These are phyloP conservation scores for Neelides sp. DNA, from an alignment of 1,140 invertebrate species.

Conservation along the genomic window DNA sequence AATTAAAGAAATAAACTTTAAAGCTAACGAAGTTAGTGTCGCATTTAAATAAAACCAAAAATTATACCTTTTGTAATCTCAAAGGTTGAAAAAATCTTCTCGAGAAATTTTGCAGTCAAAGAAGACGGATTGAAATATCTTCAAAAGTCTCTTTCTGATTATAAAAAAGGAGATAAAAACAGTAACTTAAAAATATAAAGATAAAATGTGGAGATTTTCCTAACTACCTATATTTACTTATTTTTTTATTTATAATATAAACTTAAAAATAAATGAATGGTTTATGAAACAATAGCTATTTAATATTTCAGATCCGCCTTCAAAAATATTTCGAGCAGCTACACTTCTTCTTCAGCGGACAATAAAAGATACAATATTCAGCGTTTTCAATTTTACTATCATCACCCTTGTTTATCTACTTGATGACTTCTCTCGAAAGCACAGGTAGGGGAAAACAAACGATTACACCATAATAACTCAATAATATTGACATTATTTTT, in stretches of 20 bases:
- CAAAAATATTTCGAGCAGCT: slow-evolving; percentile 32
- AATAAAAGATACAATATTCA: slow-evolving; percentile 32
- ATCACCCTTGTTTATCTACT: slow-evolving; percentile 22
- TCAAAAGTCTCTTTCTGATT: slow-evolving; percentile 50
- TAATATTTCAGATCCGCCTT: slow-evolving; percentile 29
- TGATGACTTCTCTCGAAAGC: slow-evolving; percentile 29
- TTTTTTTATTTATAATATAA: not conserved
- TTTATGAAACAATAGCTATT: slow-evolving; percentile 34
- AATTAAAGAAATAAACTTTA: slow-evolving; percentile 1
- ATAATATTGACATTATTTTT: slow-evolving; percentile 19
- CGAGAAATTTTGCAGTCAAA: slow-evolving; percentile 81
- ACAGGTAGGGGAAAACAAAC: slow-evolving; percentile 30
- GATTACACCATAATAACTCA: slow-evolving; percentile 13
- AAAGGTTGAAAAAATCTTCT: slow-evolving; percentile 84
- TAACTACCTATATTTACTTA: slow-evolving; percentile 38
- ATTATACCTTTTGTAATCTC: not conserved
- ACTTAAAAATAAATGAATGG: slow-evolving; percentile 34
- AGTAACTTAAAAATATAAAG: slow-evolving; percentile 18
- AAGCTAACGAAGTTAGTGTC: not conserved
- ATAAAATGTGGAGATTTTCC: slow-evolving; percentile 38
- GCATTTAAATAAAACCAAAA: not conserved
- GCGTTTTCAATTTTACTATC: slow-evolving; percentile 28
- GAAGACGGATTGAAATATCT: slow-evolving; percentile 71
- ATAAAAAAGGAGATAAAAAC: slow-evolving; percentile 26
- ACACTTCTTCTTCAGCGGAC: slow-evolving; percentile 32